Conservation (phyloP, 2,797 vertebrate species). For the Myripristis murdjan region DNA sequence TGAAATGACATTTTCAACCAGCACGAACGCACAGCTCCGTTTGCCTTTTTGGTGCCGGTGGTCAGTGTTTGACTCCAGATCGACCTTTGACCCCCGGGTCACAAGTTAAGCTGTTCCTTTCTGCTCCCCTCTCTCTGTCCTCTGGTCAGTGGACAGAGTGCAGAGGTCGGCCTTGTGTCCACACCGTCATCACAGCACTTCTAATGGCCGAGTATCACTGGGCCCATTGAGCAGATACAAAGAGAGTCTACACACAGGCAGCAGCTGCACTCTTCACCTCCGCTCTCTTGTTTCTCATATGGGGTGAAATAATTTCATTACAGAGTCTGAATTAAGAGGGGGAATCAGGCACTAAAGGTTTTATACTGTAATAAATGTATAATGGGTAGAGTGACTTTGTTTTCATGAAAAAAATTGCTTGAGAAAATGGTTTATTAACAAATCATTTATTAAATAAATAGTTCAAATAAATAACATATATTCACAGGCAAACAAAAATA, state of each 20-base stretch:
- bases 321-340: neutral
- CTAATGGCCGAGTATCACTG: constrained; percentile 48
- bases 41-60: constrained; percentile 64
- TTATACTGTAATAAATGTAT: neutral
- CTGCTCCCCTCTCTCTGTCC: constrained; percentile 68
- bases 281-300: neutral
- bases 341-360: neutral
- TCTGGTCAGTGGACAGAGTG: constrained; percentile 71
- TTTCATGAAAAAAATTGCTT: neutral
- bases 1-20: neutral
- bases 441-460: constrained; percentile 86
- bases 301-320: neutral
- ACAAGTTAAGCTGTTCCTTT: constrained; percentile 93
- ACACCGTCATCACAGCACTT: constrained; percentile 60
- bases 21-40: constrained; percentile 6
- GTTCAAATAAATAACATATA: constrained; percentile 85
- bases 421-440: constrained; percentile 62
- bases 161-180: constrained; percentile 84
- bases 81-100: constrained; percentile 88
- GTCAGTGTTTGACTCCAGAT: constrained; percentile 81
- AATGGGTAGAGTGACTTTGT: neutral
- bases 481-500: constrained; percentile 78
- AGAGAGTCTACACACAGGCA: constrained; percentile 21
- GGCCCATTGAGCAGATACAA: constrained; percentile 65
- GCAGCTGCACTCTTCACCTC: constrained; percentile 18